Conservation (phyloP, 2,797 vertebrate genomes). For the Sternotherus odoratus region DNA sequence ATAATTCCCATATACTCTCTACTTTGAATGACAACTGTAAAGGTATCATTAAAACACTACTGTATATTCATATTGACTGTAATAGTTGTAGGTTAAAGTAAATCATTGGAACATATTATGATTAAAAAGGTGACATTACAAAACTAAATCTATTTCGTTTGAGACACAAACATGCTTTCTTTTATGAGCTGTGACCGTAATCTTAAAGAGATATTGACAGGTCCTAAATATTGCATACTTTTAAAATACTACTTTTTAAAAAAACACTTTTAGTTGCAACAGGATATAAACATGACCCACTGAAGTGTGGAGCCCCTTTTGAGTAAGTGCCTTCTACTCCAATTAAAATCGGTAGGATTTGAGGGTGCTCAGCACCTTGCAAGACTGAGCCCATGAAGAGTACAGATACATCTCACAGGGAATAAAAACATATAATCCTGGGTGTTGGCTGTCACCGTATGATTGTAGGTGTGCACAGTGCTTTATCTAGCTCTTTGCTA, state of each 20-base stretch:
- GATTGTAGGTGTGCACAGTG: neutral
- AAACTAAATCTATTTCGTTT: neutral
- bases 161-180: conserved; percentile 43
- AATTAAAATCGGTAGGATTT: neutral
- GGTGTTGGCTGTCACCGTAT: neutral
- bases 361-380: neutral
- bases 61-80: conserved; percentile 35
- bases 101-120: conserved; percentile 41
- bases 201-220: conserved; percentile 5
- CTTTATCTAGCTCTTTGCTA: neutral
- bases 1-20: conserved; percentile 32
- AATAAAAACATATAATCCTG: neutral
- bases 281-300: conserved; percentile 4
- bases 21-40: conserved; percentile 28
- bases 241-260: neutral
- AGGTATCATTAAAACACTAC: conserved; percentile 37
- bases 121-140: conserved; percentile 42
- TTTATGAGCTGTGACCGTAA: conserved; percentile 34
- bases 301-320: neutral
- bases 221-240: conserved; percentile 14
- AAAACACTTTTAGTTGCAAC: conserved; percentile 5
- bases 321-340: neutral
- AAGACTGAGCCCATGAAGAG: neutral
- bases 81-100: conserved; percentile 49
- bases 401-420: neutral